Conservation (phyloP, 2,888 invertebrate genomes). For the Dryobota labecula region DNA sequence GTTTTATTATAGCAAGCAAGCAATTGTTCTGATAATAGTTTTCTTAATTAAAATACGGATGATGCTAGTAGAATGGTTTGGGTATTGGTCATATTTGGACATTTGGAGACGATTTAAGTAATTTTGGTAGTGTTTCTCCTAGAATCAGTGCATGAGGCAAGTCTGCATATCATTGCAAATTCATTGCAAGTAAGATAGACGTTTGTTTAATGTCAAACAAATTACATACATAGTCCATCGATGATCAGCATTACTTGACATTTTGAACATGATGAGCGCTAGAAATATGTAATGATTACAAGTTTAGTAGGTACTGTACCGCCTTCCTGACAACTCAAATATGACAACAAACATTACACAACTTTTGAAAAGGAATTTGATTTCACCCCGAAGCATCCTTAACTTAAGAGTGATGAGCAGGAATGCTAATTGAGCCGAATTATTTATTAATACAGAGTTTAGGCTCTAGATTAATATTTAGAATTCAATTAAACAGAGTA, state of each 20-base stretch:
- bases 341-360: slow-evolving; percentile 21
- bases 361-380: slow-evolving; percentile 42
- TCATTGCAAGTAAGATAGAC: neutral
- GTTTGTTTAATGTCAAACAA: neutral
- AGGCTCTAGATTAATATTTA: slow-evolving; percentile 34
- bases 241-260: neutral
- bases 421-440: slow-evolving; percentile 59
- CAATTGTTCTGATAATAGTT: slow-evolving; percentile 58
- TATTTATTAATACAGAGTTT: slow-evolving; percentile 47
- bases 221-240: neutral
- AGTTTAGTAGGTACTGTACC: too few species aligned
- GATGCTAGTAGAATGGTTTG: slow-evolving; percentile 5
- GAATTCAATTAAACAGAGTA: slow-evolving; percentile 39
- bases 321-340: neutral
- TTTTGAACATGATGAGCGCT: neutral
- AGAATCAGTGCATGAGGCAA: neutral
- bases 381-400: slow-evolving; percentile 29
- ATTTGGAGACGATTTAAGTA: neutral
- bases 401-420: slow-evolving; percentile 33
- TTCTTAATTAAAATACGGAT: slow-evolving; percentile 50
- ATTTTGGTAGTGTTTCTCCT: too few species aligned
- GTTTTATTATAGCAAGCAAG: slow-evolving; percentile 55
- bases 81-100: slow-evolving; percentile 18
- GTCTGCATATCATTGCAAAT: neutral
- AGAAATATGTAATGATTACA: neutral